A percentile compares a stretch with the other conserved stretches of the same genome.
These are phyloP conservation scores for Diorhabda elongata DNA, from an alignment of 1,140 invertebrate genomes.

Conservation along the genomic window DNA sequence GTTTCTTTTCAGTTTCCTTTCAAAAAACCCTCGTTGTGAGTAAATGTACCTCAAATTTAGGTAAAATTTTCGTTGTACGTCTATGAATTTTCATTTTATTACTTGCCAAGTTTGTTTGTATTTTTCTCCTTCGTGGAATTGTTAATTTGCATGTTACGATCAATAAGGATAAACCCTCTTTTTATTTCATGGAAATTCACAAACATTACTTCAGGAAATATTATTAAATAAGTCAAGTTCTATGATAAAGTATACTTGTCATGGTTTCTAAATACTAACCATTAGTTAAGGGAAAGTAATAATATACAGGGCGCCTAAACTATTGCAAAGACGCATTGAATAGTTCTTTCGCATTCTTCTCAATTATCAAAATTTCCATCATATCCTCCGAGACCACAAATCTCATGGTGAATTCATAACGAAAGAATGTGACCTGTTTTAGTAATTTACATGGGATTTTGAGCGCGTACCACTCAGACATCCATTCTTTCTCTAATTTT, in stretches of 20 bases:
- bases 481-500: neutral
- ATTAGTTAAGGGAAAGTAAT: too few relatives aligned
- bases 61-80: neutral
- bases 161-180: neutral
- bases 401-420: slow-evolving; percentile 10
- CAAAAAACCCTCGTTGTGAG: too few relatives aligned
- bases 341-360: too few relatives aligned
- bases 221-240: too few relatives aligned
- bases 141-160: slow-evolving; percentile 1
- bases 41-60: too few relatives aligned
- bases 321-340: too few relatives aligned
- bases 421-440: slow-evolving; percentile 19
- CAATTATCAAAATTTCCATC: neutral
- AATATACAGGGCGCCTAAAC: too few relatives aligned
- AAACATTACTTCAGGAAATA: neutral
- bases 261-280: too few relatives aligned
- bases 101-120: neutral
- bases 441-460: slow-evolving; percentile 10
- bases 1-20: too few relatives aligned
- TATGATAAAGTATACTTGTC: too few relatives aligned
- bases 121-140: slow-evolving; percentile 2
- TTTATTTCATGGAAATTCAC: neutral
- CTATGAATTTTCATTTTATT: neutral
- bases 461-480: neutral
- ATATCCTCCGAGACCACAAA: neutral